Evolutionary conservation across 2,797 vertebrate species (phyloP).

Genomic region (Oophaga sylvatica): DNA sequence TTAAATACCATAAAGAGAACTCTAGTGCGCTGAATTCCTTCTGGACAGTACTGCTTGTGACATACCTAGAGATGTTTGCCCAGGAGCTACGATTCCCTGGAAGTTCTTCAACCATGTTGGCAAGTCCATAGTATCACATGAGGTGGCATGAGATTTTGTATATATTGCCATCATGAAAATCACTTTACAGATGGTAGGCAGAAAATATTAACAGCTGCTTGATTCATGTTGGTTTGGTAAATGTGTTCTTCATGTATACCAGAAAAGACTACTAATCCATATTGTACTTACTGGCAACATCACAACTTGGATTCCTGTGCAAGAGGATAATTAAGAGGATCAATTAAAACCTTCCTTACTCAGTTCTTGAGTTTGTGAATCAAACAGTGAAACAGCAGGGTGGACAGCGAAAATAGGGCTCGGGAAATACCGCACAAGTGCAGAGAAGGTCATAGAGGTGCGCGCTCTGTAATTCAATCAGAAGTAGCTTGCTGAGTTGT

Average conservation of each 20-base stretch:
- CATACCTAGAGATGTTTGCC: neutral
- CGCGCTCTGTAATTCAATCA: conserved; percentile 27
- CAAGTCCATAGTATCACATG: neutral
- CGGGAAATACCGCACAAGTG: conserved; percentile 21
- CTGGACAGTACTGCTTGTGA: neutral
- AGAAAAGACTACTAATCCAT: conserved; percentile 29
- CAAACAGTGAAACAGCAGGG: conserved; percentile 21
- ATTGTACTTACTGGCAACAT: conserved; percentile 18
- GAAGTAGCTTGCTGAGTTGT: conserved; percentile 2
- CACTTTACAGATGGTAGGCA: conserved; percentile 12
- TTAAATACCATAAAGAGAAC: neutral
- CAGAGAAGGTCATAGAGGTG: conserved; percentile 22
- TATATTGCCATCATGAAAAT: neutral
- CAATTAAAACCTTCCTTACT: conserved; percentile 13
- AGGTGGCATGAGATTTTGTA: conserved; percentile 6
- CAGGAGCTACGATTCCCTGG: conserved; percentile 5
- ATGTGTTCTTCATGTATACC: conserved; percentile 18
- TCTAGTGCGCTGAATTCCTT: neutral
- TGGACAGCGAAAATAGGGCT: neutral
- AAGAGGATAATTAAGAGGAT: conserved; percentile 20
- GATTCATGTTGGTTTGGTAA: conserved; percentile 10
- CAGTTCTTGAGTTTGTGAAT: conserved; percentile 16
- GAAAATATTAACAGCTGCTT: conserved; percentile 10
- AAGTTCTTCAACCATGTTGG: conserved; percentile 9
- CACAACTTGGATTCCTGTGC: conserved; percentile 18